phyloP scores from a whole-genome alignment of 2,888 invertebrate species.

The Troides helena region DNA sequence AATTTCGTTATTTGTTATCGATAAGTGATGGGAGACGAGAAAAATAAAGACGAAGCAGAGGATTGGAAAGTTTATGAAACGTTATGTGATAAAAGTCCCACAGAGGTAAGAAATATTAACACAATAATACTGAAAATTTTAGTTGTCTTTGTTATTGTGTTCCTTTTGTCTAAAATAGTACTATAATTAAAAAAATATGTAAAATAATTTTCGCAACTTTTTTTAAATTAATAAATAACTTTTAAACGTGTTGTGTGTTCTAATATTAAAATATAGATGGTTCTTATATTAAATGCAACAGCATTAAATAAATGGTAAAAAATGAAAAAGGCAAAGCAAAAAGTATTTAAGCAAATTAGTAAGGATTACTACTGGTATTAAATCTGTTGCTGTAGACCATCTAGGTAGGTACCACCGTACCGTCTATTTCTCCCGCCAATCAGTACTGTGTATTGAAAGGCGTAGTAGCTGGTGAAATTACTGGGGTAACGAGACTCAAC shows the following conservation, averaged over 20 bases:
- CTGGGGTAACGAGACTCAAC: no score
- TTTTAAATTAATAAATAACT: background rate
- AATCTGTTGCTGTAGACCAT: no score
- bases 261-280: background rate
- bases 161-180: background rate
- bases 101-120: slow-evolving; percentile 67
- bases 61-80: slow-evolving; percentile 88
- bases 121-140: background rate
- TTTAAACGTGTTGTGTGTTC: background rate
- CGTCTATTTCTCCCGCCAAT: no score
- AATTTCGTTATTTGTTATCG: slow-evolving; percentile 4
- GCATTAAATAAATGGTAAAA: background rate
- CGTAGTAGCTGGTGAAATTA: no score
- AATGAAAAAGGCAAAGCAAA: background rate
- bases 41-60: slow-evolving; percentile 73
- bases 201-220: no score
- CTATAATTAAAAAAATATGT: background rate
- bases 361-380: no score
- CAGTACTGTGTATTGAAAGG: no score
- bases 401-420: no score
- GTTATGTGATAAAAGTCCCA: slow-evolving; percentile 79
- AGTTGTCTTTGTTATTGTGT: background rate
- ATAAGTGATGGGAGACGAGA: slow-evolving; percentile 65
- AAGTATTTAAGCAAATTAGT: background rate
- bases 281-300: background rate